Percentiles rank a stretch among this genome's conserved stretches.
phyloP scores from a whole-genome alignment of 2,113 vertebrate species.

The Mesoclemmys tuberculata region DNA sequence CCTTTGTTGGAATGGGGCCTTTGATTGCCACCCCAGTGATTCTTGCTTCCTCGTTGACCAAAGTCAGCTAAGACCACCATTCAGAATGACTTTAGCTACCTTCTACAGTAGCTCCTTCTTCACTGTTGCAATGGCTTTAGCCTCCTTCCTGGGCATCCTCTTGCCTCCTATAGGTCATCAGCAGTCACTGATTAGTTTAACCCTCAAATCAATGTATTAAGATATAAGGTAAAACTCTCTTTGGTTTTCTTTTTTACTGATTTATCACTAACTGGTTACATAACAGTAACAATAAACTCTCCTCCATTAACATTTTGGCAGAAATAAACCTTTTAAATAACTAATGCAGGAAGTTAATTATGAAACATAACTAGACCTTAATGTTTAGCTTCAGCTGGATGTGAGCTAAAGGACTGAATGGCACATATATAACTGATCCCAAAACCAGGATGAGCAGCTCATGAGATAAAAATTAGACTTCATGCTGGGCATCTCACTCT shows the following conservation, averaged over 20 bases:
- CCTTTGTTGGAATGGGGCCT: no score
- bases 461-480: neutral
- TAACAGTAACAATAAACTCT: neutral
- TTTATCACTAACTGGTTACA: neutral
- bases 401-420: neutral
- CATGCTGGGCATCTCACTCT: neutral
- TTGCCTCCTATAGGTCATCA: neutral
- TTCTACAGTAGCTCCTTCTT: neutral
- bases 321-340: neutral
- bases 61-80: conserved; percentile 40
- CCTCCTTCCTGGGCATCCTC: neutral
- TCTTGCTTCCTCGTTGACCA: conserved; percentile 43
- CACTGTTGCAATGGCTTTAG: neutral
- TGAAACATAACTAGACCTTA: neutral
- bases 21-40: neutral
- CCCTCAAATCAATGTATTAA: neutral
- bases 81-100: neutral
- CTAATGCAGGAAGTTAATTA: neutral
- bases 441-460: neutral
- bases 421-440: neutral
- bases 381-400: neutral
- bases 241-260: neutral
- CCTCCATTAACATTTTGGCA: neutral
- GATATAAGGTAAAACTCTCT: neutral
- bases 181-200: neutral